Percentiles rank a stretch among this genome's conserved stretches.
phyloP scores from a whole-genome alignment of 2,888 invertebrate species.

The Tipula confusa region DNA sequence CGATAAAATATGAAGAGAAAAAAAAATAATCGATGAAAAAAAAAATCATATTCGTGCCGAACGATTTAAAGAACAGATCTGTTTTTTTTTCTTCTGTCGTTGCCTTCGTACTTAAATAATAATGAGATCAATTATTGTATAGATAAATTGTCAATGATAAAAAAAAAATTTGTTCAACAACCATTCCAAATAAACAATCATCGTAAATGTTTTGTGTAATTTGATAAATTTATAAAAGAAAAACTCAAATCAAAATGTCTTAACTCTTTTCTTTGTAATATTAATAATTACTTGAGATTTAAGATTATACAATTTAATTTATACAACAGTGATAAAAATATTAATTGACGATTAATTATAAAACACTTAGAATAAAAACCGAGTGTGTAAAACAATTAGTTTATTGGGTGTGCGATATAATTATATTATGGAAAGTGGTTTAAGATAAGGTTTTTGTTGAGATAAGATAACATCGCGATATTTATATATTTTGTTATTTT shows the following conservation, averaged over 20 bases:
- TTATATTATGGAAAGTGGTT: background rate
- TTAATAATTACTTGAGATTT: background rate
- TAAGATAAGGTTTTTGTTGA: background rate
- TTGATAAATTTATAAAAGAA: background rate
- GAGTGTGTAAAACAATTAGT: background rate
- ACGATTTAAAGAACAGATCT: background rate
- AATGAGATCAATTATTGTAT: background rate
- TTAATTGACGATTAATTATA: background rate
- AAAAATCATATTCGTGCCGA: background rate
- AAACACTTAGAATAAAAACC: background rate
- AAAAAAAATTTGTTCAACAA: background rate
- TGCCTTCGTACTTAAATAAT: background rate
- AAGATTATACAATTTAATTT: background rate
- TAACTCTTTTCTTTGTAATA: background rate
- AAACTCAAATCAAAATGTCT: background rate
- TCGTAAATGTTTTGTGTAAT: background rate
- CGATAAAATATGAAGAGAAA: background rate
- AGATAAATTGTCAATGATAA: slow-evolving; percentile 5
- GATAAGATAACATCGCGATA: background rate
- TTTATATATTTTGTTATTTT: background rate
- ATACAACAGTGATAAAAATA: background rate
- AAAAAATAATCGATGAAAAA: background rate
- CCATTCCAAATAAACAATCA: background rate
- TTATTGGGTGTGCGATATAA: background rate
- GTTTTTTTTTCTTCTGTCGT: background rate